phyloP scores from a whole-genome alignment of 2,888 invertebrate genomes.

The Drosophila pegasa region DNA sequence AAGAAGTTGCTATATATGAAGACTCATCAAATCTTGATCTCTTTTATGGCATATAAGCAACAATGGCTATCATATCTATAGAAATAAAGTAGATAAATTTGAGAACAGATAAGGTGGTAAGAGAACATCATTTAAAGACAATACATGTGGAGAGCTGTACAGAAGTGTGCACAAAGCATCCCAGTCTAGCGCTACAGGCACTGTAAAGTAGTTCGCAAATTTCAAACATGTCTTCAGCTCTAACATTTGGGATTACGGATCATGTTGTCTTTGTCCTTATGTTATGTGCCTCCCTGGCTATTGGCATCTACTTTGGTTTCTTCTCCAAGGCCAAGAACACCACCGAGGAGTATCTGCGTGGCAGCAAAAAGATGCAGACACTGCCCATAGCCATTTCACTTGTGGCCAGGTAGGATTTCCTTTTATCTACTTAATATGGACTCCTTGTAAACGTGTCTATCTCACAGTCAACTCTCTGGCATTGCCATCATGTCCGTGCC shows the following conservation, averaged over 20 bases:
- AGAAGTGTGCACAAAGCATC: slow-evolving; percentile 38
- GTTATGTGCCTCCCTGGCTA: slow-evolving; percentile 86
- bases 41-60: slow-evolving; percentile 13
- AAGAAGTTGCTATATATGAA: slow-evolving; percentile 19
- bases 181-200: background rate
- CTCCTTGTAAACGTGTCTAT: background rate
- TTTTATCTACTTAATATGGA: slow-evolving; percentile 9
- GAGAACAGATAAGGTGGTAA: slow-evolving; percentile 28
- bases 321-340: slow-evolving; percentile 86
- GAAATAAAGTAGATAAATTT: background rate
- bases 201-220: background rate
- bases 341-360: slow-evolving; percentile 87
- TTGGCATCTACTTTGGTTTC: slow-evolving; percentile 87
- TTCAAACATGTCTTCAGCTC: slow-evolving; percentile 50
- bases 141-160: slow-evolving; percentile 1
- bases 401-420: slow-evolving; percentile 85
- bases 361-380: slow-evolving; percentile 86
- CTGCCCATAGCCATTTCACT: slow-evolving; percentile 88
- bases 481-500: slow-evolving; percentile 86
- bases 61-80: background rate
- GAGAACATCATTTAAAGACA: slow-evolving; percentile 44
- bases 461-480: slow-evolving; percentile 86
- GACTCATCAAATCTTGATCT: slow-evolving; percentile 3
- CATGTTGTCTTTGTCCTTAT: slow-evolving; percentile 87
- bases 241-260: slow-evolving; percentile 83